Evolutionary conservation across 1,140 invertebrate genomes (phyloP), one percentile per base, ranked within the genome.

Genomic region (Heterodera carotae): DNA sequence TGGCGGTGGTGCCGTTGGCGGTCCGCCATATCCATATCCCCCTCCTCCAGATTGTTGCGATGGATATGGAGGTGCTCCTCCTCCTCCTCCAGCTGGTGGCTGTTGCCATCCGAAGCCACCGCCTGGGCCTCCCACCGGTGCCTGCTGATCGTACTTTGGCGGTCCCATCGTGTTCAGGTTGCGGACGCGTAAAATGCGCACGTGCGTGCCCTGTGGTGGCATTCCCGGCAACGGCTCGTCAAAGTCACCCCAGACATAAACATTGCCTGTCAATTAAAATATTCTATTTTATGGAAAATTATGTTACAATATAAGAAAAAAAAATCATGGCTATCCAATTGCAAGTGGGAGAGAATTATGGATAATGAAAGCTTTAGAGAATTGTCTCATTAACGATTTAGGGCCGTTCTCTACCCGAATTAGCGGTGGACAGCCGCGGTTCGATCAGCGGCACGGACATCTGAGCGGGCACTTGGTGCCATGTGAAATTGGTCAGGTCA

Each of bases 201-300:
- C 78, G 82, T 87, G 85, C 18, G 85, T 87, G 27, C 83, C 81
- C 12, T 71, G 43, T 29, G 77, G 53, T n/a, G 86, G 86, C 85
- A 86, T 87, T n/a, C 86, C 86, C 60, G 85, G 85, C 53, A 86
- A 71, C 53, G 85, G 85, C 70, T 86, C 76, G 34, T 86, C 86
- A 66, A 86, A 86, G 71, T 86, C 86, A 53, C 86, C 86, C 86
- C 85, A 87, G 12, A 88, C 72, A 56, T 84, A 87, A 39, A 87
- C 82, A 81, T 86, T 85, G 25, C 84, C 84, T 85, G 34, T 60
- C 84, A 18, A n/a, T n/a, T n/a, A n/a, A n/a, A n/a, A n/a, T n/a
- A n/a, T n/a, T n/a, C n/a, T n/a, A n/a, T n/a, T n/a, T n/a, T n/a
- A n/a, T n/a, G n/a, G n/a, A n/a, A n/a, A n/a, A n/a, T n/a, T n/a